A percentile compares a stretch with the other conserved stretches of the same genome.
Evolutionary conservation across 2,797 vertebrate species (phyloP).

Genomic region (Falco peregrinus): DNA sequence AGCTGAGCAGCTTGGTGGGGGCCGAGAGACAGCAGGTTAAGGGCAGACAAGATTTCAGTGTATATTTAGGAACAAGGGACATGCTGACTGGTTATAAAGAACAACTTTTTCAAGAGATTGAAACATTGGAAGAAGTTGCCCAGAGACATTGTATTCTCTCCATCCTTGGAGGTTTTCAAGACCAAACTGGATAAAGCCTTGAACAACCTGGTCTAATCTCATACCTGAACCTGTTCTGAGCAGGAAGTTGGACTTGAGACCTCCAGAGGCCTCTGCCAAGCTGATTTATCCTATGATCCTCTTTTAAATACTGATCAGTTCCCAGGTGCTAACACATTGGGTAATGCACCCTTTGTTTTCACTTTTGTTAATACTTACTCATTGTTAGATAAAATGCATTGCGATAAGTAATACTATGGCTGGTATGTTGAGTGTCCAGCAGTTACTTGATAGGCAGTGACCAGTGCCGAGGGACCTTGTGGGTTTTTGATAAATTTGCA

Average conservation of each 20-base stretch:
- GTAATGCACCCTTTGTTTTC: neutral
- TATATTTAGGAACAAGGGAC: neutral
- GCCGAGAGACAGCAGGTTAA: neutral
- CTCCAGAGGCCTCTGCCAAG: neutral
- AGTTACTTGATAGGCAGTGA: neutral
- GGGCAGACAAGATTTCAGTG: neutral
- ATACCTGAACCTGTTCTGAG: neutral
- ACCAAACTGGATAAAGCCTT: neutral
- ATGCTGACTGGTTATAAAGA: neutral
- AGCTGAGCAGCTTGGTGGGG: neutral
- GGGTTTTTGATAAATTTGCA: neutral
- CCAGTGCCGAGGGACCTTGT: neutral
- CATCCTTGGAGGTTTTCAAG: neutral
- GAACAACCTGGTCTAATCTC: neutral
- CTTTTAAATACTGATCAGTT: neutral
- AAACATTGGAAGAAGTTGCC: neutral
- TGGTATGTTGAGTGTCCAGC: neutral
- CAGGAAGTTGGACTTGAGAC: neutral
- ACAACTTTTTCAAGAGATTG: neutral
- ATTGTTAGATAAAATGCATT: neutral
- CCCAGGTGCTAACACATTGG: neutral
- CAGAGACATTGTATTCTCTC: neutral
- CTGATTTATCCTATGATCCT: neutral
- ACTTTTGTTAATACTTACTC: neutral
- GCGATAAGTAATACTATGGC: neutral